Base-by-base conservation (phyloP, 2,113 vertebrate genomes). In the Cyphomyrus plagiostoma region DNA sequence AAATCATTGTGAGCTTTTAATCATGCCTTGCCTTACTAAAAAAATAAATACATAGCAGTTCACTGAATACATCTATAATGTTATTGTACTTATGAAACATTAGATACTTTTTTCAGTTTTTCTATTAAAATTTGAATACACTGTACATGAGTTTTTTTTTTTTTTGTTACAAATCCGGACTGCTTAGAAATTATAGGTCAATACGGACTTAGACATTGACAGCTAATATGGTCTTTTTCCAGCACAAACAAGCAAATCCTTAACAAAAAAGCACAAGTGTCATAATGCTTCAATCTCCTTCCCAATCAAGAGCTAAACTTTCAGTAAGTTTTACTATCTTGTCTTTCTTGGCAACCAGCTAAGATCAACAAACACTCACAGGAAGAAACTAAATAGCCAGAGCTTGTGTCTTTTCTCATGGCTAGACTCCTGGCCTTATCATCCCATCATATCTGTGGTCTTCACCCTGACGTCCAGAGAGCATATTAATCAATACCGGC, bases 401-500 rank as follows among this genome's bases (percentile, higher is more conserved):
- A 90, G 89, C 91, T 84, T 94, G 13, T 89, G 66, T 58, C 42
- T 58, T 85, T 84, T 58, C 56, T 52, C 62, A 86, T 66, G 82
- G 66, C 83, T 21, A 66, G 82, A 89, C 89, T 93, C 90, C 88
- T 89, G 88, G 92, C 89, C 86, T 35, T 91, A 93, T 92, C 91
- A 86, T 91, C 93, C 91, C 53, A 80, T 90, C 88, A 90, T 91
- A 90, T 84, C 74, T 49, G 84, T 88, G 42, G 91, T 92, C 89
- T 90, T 90, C 90, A 90, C 87, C 66, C 90, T 46, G 92, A 91
- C 92, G 93, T 94, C 93, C 94, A 93, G 94, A 93, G 94, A 88
- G 91, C 88, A 91, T 89, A 84, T 90, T 92, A 93, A 95, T 95
- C 94, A 92, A 95, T 95, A 94, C 86, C 92, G 89, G 91, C 92